A percentile compares a stretch with the other conserved stretches of the same genome.
Conservation (phyloP, 2,797 vertebrate species). For the Carcharodon carcharias region DNA sequence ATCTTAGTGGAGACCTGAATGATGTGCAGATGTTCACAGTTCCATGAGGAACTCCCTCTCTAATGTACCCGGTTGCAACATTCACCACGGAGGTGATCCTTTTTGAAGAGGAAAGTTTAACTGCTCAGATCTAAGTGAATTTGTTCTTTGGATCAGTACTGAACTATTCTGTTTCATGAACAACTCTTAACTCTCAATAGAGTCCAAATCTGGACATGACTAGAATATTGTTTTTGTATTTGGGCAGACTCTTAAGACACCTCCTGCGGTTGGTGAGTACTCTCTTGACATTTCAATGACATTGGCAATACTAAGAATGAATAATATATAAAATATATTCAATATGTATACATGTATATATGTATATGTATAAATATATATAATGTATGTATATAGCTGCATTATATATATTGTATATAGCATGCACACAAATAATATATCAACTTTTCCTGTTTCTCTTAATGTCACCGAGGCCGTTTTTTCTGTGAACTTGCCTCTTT, state of each 20-base stretch:
- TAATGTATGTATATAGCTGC: not conserved
- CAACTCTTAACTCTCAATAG: not conserved
- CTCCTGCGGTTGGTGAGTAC: not conserved
- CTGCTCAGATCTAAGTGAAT: not conserved
- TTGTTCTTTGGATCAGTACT: not conserved
- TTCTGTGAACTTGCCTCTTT: not conserved
- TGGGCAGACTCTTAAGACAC: not conserved
- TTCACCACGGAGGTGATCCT: not conserved
- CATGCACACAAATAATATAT: not conserved
- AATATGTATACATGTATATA: not conserved
- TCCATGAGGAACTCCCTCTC: not conserved
- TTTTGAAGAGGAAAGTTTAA: not conserved
- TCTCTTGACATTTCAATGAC: not conserved
- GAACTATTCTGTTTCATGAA: not conserved
- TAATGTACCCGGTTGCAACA: not conserved
- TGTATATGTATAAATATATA: not conserved
- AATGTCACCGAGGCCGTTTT: not conserved
- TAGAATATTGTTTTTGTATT: not conserved
- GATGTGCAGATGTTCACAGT: not conserved
- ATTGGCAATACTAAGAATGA: not conserved
- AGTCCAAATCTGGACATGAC: not conserved
- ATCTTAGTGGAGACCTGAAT: not conserved
- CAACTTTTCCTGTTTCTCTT: not conserved
- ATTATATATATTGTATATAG: not conserved
- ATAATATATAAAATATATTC: not conserved